A percentile compares a stretch with the other conserved stretches of the same genome.
Evolutionary conservation across 2,888 invertebrate genomes (phyloP).

Genomic region (Scaptomyza tumidula): DNA sequence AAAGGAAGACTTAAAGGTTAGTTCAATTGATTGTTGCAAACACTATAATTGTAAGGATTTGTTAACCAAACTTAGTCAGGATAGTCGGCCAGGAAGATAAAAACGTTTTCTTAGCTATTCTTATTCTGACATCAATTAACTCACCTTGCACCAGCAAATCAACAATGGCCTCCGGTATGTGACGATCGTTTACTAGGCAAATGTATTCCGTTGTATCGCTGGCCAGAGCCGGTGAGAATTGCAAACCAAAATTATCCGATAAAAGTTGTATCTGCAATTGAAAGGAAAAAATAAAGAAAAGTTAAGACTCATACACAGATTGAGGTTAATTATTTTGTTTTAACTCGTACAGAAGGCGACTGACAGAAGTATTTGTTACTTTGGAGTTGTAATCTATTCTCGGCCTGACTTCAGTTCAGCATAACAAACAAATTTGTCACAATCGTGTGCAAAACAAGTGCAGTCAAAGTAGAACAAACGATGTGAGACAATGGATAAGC

Average conservation of each 20-base stretch:
- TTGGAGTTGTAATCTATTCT: slow-evolving; percentile 29
- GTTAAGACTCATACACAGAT: neutral
- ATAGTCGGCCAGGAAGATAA: no score
- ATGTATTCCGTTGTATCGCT: slow-evolving; percentile 88
- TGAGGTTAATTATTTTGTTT: slow-evolving; percentile 10
- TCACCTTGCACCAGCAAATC: slow-evolving; percentile 89
- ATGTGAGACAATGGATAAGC: neutral
- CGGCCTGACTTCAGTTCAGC: slow-evolving; percentile 40
- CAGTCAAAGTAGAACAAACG: slow-evolving; percentile 28
- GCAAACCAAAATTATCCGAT: slow-evolving; percentile 87
- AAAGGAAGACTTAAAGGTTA: neutral
- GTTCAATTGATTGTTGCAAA: neutral
- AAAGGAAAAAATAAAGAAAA: slow-evolving; percentile 7
- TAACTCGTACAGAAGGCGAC: neutral
- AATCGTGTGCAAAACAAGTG: slow-evolving; percentile 51
- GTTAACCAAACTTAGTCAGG: no score
- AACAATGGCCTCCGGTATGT: slow-evolving; percentile 88
- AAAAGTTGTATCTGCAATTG: slow-evolving; percentile 85
- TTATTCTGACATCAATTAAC: slow-evolving; percentile 50
- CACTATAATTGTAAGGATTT: no score
- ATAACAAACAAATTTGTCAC: slow-evolving; percentile 57
- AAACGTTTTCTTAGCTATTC: no score
- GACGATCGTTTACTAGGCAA: slow-evolving; percentile 89
- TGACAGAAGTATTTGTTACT: neutral
- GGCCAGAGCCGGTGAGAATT: slow-evolving; percentile 87